Evolutionary conservation across 2,797 vertebrate species (phyloP), one percentile per base, ranked within the genome.

Genomic region (Molossus alvarezi): DNA sequence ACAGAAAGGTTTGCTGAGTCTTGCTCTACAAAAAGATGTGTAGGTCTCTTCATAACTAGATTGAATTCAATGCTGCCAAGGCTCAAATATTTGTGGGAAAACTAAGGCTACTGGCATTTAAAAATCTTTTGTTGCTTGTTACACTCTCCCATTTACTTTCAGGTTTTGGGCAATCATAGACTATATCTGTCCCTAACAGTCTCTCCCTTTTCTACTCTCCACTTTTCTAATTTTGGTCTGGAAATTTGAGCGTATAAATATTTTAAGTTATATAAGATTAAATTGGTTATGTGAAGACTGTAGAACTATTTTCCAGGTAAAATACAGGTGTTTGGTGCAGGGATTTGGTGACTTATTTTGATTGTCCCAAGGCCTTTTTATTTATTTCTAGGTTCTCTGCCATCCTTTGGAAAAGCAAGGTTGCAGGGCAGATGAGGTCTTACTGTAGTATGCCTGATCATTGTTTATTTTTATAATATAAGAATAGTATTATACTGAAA

Each of bases 291-390:
- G 8, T 77, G 60, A 85, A 87, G 9, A 76, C 29, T 4, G 23
- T 80, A 41, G 41, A 79, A 57, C 51, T 75, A 73, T 82, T 91
- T 97, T 93, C 55, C 82, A 90, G 69, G 64, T 73, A 72, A 71
- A 88, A 85, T 27, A 93, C 48, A 80, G 48, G 64, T 71, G 57
- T 48, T 90, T 81, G 55, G n/a, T 73, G 67, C n/a, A 65, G 60
- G 27, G 7, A 90, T 65, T 79, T 80, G 64, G 53, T 55, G 11
- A 65, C 65, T 95, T 83, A 62, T 53, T 94, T 90, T 85, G 69
- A 83, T 53, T 72, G 72, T n/a, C 9, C 23, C 4, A 86, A 82
- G 37, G 29, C 21, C 23, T 85, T 88, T 88, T 51, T 17, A 29
- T 88, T 86, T 95, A 82, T 87, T 90, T 89, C 23, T 62, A 62